A percentile compares a stretch with the other conserved stretches of the same genome.
phyloP scores from a whole-genome alignment of 2,797 vertebrate genomes.

The Anguilla marmorata region DNA sequence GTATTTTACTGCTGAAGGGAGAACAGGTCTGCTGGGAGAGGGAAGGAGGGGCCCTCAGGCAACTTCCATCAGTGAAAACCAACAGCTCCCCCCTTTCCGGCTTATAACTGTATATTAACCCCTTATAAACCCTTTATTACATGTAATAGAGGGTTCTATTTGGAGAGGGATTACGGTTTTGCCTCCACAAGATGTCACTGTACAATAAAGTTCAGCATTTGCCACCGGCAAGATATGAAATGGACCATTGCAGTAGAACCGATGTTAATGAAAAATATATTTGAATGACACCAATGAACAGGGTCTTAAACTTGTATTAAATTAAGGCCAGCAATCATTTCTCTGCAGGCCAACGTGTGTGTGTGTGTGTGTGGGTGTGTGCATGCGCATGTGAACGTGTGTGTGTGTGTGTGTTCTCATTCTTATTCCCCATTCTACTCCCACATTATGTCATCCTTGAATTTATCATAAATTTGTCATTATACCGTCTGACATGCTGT shows the following conservation, averaged over 20 bases:
- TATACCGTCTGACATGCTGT: background rate
- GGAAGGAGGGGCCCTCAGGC: background rate
- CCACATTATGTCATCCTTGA: background rate
- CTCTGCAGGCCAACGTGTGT: background rate
- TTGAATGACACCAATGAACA: background rate
- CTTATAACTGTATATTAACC: background rate
- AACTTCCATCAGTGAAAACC: background rate
- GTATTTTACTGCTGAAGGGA: background rate
- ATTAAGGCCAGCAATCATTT: background rate
- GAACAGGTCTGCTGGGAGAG: background rate
- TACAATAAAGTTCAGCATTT: background rate
- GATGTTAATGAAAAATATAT: background rate
- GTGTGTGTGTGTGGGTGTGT: background rate
- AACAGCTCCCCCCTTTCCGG: background rate
- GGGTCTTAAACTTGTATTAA: background rate
- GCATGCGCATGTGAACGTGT: background rate
- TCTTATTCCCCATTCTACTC: background rate
- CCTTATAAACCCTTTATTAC: constrained; percentile 11
- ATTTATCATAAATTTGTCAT: background rate
- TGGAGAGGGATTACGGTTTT: background rate
- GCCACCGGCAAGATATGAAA: background rate
- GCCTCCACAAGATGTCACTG: constrained; percentile 24
- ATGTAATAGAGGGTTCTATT: background rate
- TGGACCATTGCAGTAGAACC: no score
- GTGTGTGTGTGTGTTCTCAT: background rate